phyloP scores from a whole-genome alignment of 2,888 invertebrate species.

The Bembecia ichneumoniformis region DNA sequence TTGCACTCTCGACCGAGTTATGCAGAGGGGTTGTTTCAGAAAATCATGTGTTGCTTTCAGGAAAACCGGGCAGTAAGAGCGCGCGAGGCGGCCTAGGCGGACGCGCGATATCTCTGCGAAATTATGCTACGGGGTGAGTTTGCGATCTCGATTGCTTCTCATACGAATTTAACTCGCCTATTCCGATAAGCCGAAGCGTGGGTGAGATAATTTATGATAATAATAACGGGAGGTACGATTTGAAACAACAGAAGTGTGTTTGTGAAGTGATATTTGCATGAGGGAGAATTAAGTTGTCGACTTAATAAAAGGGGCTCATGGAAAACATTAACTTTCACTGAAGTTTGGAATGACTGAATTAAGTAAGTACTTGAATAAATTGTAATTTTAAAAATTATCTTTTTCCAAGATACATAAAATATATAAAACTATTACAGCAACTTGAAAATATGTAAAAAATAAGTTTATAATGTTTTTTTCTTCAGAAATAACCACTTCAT shows the following conservation, averaged over 20 bases:
- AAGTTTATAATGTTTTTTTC: no score
- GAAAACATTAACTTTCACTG: constrained; percentile 36
- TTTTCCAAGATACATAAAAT: no score
- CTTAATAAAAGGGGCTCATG: constrained; percentile 28
- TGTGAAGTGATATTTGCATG: background rate
- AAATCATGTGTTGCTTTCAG: constrained; percentile 62
- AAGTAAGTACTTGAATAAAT: constrained; percentile 36
- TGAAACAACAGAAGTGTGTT: background rate
- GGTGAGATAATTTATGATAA: constrained; percentile 23
- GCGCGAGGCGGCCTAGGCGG: constrained; percentile 16
- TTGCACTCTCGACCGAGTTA: constrained; percentile 67
- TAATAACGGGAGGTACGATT: constrained; percentile 20
- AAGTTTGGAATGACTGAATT: constrained; percentile 58
- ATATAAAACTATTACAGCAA: no score
- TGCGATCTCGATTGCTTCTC: background rate
- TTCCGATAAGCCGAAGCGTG: constrained; percentile 28
- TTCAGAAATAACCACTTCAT: no score
- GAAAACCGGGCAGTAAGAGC: constrained; percentile 35
- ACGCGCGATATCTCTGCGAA: constrained; percentile 20
- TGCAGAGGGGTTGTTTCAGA: constrained; percentile 52
- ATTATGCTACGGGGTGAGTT: background rate
- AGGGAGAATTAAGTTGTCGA: background rate
- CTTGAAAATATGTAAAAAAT: no score
- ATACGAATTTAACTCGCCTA: constrained; percentile 11
- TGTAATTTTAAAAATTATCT: no score